Evolutionary conservation across 2,113 vertebrate species (phyloP).

Genomic region (Callopanchax toddi): DNA sequence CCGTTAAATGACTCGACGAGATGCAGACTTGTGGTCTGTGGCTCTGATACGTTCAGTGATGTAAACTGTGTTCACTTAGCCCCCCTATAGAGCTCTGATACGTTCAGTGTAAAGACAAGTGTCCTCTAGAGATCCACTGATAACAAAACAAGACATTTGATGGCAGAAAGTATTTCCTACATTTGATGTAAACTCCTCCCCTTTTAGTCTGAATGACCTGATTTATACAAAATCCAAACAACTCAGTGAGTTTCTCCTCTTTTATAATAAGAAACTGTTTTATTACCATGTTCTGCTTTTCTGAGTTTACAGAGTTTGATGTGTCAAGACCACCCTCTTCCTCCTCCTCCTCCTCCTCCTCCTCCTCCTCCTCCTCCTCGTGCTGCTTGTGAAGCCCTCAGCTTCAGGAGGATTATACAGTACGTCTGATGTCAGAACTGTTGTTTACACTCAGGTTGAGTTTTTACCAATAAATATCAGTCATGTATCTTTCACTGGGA

Average conservation of each 20-base stretch:
- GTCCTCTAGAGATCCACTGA: no score
- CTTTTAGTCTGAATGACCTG: no score
- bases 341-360: constrained; percentile 24
- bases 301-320: constrained; percentile 9
- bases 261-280: constrained; percentile 1
- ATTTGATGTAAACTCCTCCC: no score
- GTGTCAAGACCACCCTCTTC: constrained; percentile 23
- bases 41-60: constrained; percentile 36
- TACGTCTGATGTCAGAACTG: constrained; percentile 21
- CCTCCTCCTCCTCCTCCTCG: constrained; percentile 25
- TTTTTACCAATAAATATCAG: not conserved
- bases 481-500: not conserved
- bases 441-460: not conserved
- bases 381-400: constrained; percentile 13
- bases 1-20: constrained; percentile 13
- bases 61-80: constrained; percentile 6
- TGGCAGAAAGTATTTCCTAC: no score
- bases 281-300: constrained; percentile 1
- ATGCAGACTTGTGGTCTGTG: constrained; percentile 13
- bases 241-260: no score
- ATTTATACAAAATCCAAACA: no score
- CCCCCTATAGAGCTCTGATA: not conserved
- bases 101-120: constrained; percentile 13
- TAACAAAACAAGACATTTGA: no score
- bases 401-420: constrained; percentile 13